These are phyloP conservation scores for Mechanitis messenoides DNA, from an alignment of 2,888 invertebrate genomes.

Conservation along the genomic window DNA sequence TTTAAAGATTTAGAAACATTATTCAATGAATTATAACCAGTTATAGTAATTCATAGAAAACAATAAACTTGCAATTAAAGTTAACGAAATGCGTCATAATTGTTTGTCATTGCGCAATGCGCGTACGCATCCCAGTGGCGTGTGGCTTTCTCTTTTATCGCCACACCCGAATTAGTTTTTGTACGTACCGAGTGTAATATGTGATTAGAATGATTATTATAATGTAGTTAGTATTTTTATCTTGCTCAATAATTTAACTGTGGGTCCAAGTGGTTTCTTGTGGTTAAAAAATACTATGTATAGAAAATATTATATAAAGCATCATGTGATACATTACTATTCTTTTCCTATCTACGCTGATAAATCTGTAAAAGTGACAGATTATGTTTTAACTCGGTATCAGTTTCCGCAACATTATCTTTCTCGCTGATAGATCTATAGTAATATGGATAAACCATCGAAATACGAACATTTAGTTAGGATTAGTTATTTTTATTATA, in stretches of 20 bases:
- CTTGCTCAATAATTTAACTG: too few relatives aligned
- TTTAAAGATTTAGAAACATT: too few relatives aligned
- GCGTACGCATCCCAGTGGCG: constrained; percentile 39
- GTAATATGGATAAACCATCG: constrained; percentile 28
- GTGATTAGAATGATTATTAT: not conserved
- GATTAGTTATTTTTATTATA: too few relatives aligned
- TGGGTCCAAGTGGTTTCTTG: too few relatives aligned
- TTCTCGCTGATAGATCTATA: constrained; percentile 28
- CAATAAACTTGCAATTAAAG: not conserved
- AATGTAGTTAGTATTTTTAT: too few relatives aligned
- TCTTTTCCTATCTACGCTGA: too few relatives aligned
- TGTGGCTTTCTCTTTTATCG: constrained; percentile 31
- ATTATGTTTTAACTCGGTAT: constrained; percentile 19
- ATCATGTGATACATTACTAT: too few relatives aligned
- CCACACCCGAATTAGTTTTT: constrained; percentile 16
- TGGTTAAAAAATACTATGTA: too few relatives aligned
- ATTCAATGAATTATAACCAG: not conserved
- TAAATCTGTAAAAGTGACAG: not conserved
- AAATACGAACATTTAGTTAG: too few relatives aligned
- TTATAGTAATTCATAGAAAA: not conserved
- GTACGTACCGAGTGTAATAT: not conserved
- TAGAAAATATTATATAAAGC: too few relatives aligned
- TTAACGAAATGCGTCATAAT: not conserved
- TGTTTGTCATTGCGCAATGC: constrained; percentile 27
- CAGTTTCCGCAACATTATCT: constrained; percentile 31